Base-by-base conservation (phyloP, 2,113 vertebrate species). In the Murina feae region DNA sequence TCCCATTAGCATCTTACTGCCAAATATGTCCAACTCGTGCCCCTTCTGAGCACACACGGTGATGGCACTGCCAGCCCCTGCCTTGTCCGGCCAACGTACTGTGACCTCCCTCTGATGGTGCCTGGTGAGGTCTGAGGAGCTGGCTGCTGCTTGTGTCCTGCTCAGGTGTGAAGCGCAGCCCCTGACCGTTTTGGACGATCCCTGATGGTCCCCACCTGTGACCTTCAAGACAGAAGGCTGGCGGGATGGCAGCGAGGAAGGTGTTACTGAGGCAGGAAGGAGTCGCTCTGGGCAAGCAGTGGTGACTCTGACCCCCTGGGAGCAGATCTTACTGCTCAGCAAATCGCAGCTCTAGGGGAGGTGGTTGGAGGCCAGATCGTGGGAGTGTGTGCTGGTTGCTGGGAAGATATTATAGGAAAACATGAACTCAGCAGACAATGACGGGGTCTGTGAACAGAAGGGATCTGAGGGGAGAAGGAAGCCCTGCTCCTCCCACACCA, bases 81-180 rank as follows among this genome's bases (percentile, higher is more conserved):
- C 35, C 39, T 10, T 35, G 0, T 3, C 28, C 2, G 0, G 53
- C 53, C 44, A 6, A 17, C 2, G 0, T 6, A 16, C 1, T 10
- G 3, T 39, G 28, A 4, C 6, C 32, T 14, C 12, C 51, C 44
- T 49, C 23, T 18, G 42, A 0, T 0, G 10, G 23, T 9, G 71
- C 44, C 83, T 9, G 9, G 49, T 2, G 4, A 3, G 0, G 0
- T 14, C 32, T 0, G 4, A 37, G 21, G 9, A 13, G 28, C 6
- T 6, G 9, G 68, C 42, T 14, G 20, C 53, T 63, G 63, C 2
- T 16, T 2, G 12, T 4, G 8, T 8, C n/a, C 13, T 39, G 11
- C 58, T 47, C 21, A 17, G 72, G n/a, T 4, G 3, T 28, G 76
- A 20, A 6, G 66, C n/a, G 11, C 32, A 74, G 84, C 20, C 58